phyloP scores from a whole-genome alignment of 2,797 vertebrate species.

The Periophthalmus magnuspinnatus region DNA sequence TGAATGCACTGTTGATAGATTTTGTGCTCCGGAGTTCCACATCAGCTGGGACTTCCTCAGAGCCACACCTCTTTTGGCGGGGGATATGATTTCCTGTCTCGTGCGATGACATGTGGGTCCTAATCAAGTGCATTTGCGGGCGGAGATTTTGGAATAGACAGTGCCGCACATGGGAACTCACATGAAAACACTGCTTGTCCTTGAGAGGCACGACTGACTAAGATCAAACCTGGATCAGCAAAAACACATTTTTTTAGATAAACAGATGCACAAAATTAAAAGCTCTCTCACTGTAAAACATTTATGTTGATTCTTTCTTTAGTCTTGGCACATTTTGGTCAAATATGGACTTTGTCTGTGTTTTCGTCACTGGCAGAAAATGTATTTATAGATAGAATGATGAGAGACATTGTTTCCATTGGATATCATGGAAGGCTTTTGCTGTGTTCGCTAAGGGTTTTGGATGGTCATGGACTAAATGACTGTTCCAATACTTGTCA shows the following conservation, averaged over 20 bases:
- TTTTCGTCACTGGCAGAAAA: slow-evolving; percentile 35
- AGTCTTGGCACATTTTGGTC: slow-evolving; percentile 15
- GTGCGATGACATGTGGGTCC: slow-evolving; percentile 67
- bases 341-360: slow-evolving; percentile 26
- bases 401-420: slow-evolving; percentile 53
- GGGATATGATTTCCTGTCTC: slow-evolving; percentile 64
- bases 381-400: slow-evolving; percentile 51
- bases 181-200: slow-evolving; percentile 44
- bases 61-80: slow-evolving; percentile 54
- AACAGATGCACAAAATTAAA: slow-evolving; percentile 28
- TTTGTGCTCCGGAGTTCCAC: slow-evolving; percentile 44
- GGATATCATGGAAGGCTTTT: slow-evolving; percentile 32
- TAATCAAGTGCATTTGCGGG: slow-evolving; percentile 39
- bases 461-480: slow-evolving; percentile 23
- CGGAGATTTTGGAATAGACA: slow-evolving; percentile 45
- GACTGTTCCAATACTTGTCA: slow-evolving; percentile 36
- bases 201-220: slow-evolving; percentile 42
- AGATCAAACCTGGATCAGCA: slow-evolving; percentile 17
- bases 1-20: slow-evolving; percentile 46
- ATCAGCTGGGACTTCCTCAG: slow-evolving; percentile 54
- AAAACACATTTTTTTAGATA: slow-evolving; percentile 16
- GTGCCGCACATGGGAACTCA: slow-evolving; percentile 38
- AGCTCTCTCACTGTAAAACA: slow-evolving; percentile 32
- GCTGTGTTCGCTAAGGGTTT: slow-evolving; percentile 15
- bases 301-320: slow-evolving; percentile 21